Evolutionary conservation across 1,140 invertebrate genomes (phyloP).

Genomic region (Dendroctonus valens): DNA sequence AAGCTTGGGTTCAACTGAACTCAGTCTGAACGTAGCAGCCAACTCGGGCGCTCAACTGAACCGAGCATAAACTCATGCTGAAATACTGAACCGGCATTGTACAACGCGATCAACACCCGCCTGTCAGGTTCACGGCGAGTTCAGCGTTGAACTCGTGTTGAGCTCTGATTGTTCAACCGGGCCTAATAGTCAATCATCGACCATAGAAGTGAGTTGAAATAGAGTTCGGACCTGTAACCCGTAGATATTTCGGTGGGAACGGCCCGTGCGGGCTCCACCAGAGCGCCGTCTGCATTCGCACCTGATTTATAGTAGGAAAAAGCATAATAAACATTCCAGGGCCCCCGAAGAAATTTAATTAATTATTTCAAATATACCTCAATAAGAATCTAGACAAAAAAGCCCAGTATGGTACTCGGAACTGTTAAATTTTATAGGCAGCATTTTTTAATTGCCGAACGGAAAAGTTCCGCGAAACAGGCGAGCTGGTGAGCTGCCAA

Average conservation of each 20-base stretch:
- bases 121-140: no score
- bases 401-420: slow-evolving; percentile 42
- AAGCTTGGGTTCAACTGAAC: no score
- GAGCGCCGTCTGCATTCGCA: slow-evolving; percentile 42
- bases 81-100: no score
- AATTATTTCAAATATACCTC: slow-evolving; percentile 46
- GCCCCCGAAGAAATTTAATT: slow-evolving; percentile 47
- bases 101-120: no score
- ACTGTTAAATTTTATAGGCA: slow-evolving; percentile 46
- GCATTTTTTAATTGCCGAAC: slow-evolving; percentile 42
- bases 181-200: no score
- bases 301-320: slow-evolving; percentile 46
- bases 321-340: slow-evolving; percentile 43
- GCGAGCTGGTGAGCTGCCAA: slow-evolving; percentile 12
- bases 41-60: no score
- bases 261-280: slow-evolving; percentile 42
- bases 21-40: no score
- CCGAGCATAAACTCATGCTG: no score
- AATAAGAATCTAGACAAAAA: slow-evolving; percentile 46
- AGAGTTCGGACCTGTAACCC: slow-evolving; percentile 30
- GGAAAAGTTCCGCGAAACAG: slow-evolving; percentile 38
- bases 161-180: no score
- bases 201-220: not conserved
- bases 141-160: no score
- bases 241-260: slow-evolving; percentile 38